Base-by-base conservation (phyloP, 2,888 invertebrate species). In the Pristionchus entomophagus region DNA sequence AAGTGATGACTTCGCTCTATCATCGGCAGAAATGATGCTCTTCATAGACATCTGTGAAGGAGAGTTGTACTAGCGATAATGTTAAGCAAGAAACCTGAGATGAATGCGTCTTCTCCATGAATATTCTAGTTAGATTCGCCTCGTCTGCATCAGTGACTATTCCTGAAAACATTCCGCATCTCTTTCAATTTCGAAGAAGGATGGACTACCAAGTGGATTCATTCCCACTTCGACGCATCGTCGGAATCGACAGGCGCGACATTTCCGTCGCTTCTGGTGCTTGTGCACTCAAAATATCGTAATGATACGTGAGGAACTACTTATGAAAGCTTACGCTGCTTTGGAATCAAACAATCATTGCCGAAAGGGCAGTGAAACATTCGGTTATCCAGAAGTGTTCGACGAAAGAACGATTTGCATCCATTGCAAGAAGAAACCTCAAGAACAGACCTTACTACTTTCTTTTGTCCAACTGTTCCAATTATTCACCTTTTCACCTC, bases 381-480 rank as follows among this genome's bases (percentile, higher is more conserved):
- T 62, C 62, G 29, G 8, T 32, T 62, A 32, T 32, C 62, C 14
- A 32, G n/a, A 5, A 62, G 29, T 8, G 62, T 62, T 5, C 62
- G 62, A 17, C 62, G 62, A 17, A 62, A 62, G 62, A 62, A 62
- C 6, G 62, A 62, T 62, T 62, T 62, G 62, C 59, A 59, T 59
- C 59, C 59, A 59, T 59, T 59, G 10, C 59, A 59, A 2, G 59
- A 59, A n/a, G 59, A 59, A 26, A 59, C 26, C 59, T 59, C 22
- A 14, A n/a, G n/a, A n/a, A n/a, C n/a, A n/a, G n/a, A n/a, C n/a
- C n/a, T n/a, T n/a, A n/a, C n/a, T n/a, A n/a, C n/a, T n/a, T n/a
- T n/a, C n/a, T n/a, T n/a, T n/a, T n/a, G n/a, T n/a, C n/a, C n/a
- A n/a, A n/a, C n/a, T 45, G 45, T 45, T 45, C 14, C 8, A 45